Percentiles rank a stretch among this genome's conserved stretches.
phyloP scores from a whole-genome alignment of 2,113 vertebrate genomes.

The Lipophrys pholis region DNA sequence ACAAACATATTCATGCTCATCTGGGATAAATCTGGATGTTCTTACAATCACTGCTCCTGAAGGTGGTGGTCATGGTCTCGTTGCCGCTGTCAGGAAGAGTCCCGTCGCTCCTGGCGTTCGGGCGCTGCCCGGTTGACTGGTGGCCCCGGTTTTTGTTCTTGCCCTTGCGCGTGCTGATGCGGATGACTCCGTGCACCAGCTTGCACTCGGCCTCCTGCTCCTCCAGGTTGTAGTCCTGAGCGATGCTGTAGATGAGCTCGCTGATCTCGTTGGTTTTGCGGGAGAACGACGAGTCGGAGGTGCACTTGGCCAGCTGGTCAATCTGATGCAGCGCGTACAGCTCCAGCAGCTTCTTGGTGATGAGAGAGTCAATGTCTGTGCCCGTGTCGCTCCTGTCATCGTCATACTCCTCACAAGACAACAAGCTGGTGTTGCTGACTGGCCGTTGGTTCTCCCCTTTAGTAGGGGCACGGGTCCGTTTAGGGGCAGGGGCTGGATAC shows the following conservation, averaged over 20 bases:
- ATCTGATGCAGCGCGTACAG: slow-evolving; percentile 98
- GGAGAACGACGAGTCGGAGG: slow-evolving; percentile 95
- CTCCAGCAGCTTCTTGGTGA: slow-evolving; percentile 97
- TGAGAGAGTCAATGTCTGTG: slow-evolving; percentile 93
- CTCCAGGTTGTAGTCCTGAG: slow-evolving; percentile 97
- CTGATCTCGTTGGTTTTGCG: slow-evolving; percentile 99
- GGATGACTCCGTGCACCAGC: slow-evolving; percentile 95
- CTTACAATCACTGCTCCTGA: slow-evolving; percentile 90
- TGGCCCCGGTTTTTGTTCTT: slow-evolving; percentile 74
- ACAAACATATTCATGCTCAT: too few relatives aligned
- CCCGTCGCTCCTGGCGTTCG: slow-evolving; percentile 76
- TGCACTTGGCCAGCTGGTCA: slow-evolving; percentile 97
- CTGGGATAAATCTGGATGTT: too few relatives aligned
- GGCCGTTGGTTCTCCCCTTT: slow-evolving; percentile 89
- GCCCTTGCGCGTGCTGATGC: slow-evolving; percentile 94
- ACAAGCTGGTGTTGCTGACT: slow-evolving; percentile 91
- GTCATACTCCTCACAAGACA: slow-evolving; percentile 88
- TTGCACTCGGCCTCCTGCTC: slow-evolving; percentile 97
- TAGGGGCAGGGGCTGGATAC: slow-evolving; percentile 62
- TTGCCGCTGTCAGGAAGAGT: slow-evolving; percentile 91
- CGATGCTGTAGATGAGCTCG: slow-evolving; percentile 97
- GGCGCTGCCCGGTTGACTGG: slow-evolving; percentile 70
- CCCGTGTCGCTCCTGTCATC: slow-evolving; percentile 91
- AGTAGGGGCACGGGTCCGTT: slow-evolving; percentile 81
- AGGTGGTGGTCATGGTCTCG: slow-evolving; percentile 92